Conservation (phyloP, 1,140 invertebrate genomes). For the Thalassaphorura encarpata region DNA sequence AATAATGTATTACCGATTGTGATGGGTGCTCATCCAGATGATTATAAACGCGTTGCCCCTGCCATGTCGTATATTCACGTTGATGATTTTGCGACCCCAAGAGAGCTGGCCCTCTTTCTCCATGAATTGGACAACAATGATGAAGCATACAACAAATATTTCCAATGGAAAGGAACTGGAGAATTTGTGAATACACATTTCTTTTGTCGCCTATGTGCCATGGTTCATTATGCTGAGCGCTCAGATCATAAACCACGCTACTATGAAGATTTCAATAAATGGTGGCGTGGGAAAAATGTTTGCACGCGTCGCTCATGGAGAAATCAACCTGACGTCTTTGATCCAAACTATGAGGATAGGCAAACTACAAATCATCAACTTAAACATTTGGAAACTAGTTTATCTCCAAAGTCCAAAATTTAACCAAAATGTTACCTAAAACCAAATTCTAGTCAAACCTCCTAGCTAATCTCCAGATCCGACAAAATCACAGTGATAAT, state of each 20-base stretch:
- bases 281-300: conserved; percentile 61
- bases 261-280: conserved; percentile 71
- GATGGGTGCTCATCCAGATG: conserved; percentile 83
- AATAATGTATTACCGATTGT: conserved; percentile 84
- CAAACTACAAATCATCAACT: conserved; percentile 15
- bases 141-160: conserved; percentile 82
- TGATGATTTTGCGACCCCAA: conserved; percentile 79
- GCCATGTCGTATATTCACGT: conserved; percentile 85
- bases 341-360: conserved; percentile 15
- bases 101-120: conserved; percentile 76
- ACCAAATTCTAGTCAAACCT: too few species aligned
- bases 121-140: conserved; percentile 71
- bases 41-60: conserved; percentile 78
- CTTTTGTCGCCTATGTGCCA: conserved; percentile 87
- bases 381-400: not conserved
- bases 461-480: too few species aligned
- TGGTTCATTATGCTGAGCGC: conserved; percentile 58
- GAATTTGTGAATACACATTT: conserved; percentile 92
- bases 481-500: too few species aligned
- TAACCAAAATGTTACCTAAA: too few species aligned
- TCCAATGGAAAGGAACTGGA: conserved; percentile 79
- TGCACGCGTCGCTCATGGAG: conserved; percentile 31
- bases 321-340: conserved; percentile 28
- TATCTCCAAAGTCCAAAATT: not conserved
- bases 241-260: conserved; percentile 38